Conservation (phyloP, 2,797 vertebrate species). For the Leptoclinus maculatus region DNA sequence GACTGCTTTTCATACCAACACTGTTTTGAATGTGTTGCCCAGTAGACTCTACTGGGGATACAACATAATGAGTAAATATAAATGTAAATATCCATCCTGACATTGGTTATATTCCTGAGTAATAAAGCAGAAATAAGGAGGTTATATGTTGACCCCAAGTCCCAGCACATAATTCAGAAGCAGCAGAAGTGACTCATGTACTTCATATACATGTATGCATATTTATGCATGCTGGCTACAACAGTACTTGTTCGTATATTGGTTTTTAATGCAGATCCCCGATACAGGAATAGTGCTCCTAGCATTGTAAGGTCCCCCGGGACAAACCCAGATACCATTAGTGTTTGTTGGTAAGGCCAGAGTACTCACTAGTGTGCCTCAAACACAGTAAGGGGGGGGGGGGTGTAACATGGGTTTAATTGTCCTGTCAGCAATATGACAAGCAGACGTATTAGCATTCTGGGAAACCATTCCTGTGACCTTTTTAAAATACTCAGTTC, state of each 20-base stretch:
- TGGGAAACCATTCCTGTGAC: conserved; percentile 34
- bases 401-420: conserved; percentile 27
- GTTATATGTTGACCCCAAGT: not conserved
- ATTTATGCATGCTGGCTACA: not conserved
- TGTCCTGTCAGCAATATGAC: conserved; percentile 23
- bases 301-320: not conserved
- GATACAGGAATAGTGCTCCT: not conserved
- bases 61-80: not conserved
- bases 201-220: not conserved
- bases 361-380: not conserved
- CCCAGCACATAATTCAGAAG: not conserved
- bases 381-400: not conserved
- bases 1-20: not conserved
- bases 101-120: not conserved
- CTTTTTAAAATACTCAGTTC: conserved; percentile 26
- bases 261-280: conserved; percentile 9
- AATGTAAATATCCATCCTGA: not conserved
- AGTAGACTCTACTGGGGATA: not conserved
- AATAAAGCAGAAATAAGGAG: not conserved
- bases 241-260: not conserved
- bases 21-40: not conserved
- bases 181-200: not conserved
- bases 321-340: not conserved
- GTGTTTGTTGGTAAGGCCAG: not conserved
- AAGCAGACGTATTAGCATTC: conserved; percentile 18